Evolutionary conservation across 2,797 vertebrate species (phyloP), one percentile per base, ranked within the genome.

Genomic region (Hozukius guyotensis): DNA sequence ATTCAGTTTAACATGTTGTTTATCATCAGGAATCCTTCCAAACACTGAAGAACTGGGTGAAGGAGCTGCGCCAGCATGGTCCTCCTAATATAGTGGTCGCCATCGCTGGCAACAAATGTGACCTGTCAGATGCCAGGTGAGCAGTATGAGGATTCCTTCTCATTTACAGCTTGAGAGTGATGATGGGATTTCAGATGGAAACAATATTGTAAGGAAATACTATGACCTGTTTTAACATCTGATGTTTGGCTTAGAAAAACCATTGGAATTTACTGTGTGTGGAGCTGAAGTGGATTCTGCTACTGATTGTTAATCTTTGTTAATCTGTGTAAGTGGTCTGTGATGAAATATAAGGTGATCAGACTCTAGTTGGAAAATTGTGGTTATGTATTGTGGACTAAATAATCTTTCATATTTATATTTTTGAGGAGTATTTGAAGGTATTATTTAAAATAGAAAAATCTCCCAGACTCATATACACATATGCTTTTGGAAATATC

Each of bases 21-120:
- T 73, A 18, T 79, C 52, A 59, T 61, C 94, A 99, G 98, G 98
- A 99, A 67, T 98, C 98, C 1, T 99, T 99, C 88, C 96, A 97
- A 82, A 99, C 97, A 0, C 87, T 99, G 88, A 99, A 99, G 95
- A 99, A 99, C 88, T 99, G 98, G 98, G 98, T 99, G 75, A 99
- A 98, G 91, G 98, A 99, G 85, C 97, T 99, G 59, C 97, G 97
- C 18, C 98, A 99, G 80, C 98, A 99, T 0, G 98, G 98, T 18
- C 98, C 98, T 52, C 98, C 98, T 24, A 99, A 99, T 85, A 99
- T 99, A 68, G 98, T 99, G 72, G 98, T 99, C 25, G 98, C 98
- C 83, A 98, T 99, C 63, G 97, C 98, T 76, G 98, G 98, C 85
- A 99, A 99, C 94, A 99, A 99, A 89, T 99, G 98, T 91, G 98